These are phyloP conservation scores for Centropus bengalensis DNA, from an alignment of 2,113 vertebrate genomes.

Conservation along the genomic window DNA sequence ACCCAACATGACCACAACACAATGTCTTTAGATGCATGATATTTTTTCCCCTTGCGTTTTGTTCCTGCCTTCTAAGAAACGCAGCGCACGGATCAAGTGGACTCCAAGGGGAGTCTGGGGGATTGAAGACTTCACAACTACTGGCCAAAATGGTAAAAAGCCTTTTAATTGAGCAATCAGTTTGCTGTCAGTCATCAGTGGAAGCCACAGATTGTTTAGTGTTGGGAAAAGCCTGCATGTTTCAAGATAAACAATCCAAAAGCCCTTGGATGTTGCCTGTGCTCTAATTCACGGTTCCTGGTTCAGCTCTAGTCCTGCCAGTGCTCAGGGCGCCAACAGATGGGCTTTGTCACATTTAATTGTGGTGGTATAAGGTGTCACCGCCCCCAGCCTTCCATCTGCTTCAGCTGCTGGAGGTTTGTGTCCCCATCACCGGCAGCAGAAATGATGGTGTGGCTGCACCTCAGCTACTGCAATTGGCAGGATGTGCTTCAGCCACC, in stretches of 20 bases:
- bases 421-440: background rate
- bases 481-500: background rate
- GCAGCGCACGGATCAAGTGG: background rate
- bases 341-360: slow-evolving; percentile 19
- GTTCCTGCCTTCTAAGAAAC: slow-evolving; percentile 1
- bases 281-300: background rate
- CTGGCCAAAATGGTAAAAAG: background rate
- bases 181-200: background rate
- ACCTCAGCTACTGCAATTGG: background rate
- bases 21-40: slow-evolving; percentile 29
- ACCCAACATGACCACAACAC: background rate
- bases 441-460: background rate
- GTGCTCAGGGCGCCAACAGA: background rate
- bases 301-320: background rate
- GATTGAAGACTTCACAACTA: background rate
- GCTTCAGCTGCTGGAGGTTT: background rate
- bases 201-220: background rate
- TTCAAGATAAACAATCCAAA: background rate
- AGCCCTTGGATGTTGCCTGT: background rate
- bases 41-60: background rate
- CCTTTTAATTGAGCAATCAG: background rate
- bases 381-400: background rate
- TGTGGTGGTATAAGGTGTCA: background rate
- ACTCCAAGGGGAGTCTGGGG: background rate
- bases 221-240: background rate